These are phyloP conservation scores for Drosophila takahashii DNA, from an alignment of 1,140 invertebrate species.

Conservation along the genomic window DNA sequence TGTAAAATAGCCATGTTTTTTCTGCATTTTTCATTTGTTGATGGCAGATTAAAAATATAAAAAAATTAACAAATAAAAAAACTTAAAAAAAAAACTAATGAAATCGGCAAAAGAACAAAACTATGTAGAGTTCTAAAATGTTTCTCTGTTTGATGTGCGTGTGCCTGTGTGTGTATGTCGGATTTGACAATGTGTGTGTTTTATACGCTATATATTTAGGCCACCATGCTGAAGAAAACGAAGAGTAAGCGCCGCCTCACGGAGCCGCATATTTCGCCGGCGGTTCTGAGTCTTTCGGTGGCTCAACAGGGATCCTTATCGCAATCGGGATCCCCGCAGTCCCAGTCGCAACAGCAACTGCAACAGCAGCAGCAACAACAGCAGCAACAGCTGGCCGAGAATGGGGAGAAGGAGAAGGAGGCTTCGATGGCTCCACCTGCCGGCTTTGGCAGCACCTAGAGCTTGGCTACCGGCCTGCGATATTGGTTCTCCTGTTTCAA, in stretches of 20 bases:
- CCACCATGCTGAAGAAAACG: conserved; percentile 92
- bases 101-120: conserved; percentile 20
- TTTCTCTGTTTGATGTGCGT: conserved; percentile 51
- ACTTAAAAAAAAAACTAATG: conserved; percentile 26
- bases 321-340: conserved; percentile 31
- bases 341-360: conserved; percentile 56
- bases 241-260: conserved; percentile 97
- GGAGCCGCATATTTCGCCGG: conserved; percentile 91
- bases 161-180: conserved; percentile 73
- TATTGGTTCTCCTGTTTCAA: conserved; percentile 84
- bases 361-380: conserved; percentile 42
- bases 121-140: conserved; percentile 34
- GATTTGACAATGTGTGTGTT: conserved; percentile 75
- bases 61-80: not conserved
- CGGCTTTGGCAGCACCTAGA: conserved; percentile 79
- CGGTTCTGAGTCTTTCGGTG: conserved; percentile 79
- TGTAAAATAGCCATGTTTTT: conserved; percentile 59
- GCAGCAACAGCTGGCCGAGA: conserved; percentile 68
- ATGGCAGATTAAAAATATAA: conserved; percentile 16
- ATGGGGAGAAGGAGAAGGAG: conserved; percentile 81
- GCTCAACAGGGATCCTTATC: conserved; percentile 22
- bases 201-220: conserved; percentile 85
- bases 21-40: conserved; percentile 61
- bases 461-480: conserved; percentile 75
- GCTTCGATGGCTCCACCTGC: conserved; percentile 40